Evolutionary conservation across 2,797 vertebrate species (phyloP).

Genomic region (Danio aesculapii): DNA sequence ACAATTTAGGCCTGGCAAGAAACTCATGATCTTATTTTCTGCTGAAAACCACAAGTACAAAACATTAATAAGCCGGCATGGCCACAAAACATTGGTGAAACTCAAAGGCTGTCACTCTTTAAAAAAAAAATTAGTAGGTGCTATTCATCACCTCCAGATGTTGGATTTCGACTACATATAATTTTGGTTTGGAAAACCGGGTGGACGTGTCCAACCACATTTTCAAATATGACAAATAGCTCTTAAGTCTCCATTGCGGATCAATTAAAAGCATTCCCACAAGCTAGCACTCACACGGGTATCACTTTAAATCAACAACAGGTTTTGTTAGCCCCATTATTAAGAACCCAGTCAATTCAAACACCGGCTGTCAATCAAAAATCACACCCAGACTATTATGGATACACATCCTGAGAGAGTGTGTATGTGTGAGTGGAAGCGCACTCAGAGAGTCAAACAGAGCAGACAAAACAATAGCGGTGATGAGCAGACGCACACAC

Average conservation of each 20-base stretch:
- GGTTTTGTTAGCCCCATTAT: constrained; percentile 25
- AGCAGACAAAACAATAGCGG: constrained; percentile 45
- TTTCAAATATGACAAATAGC: constrained; percentile 36
- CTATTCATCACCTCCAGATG: constrained; percentile 49
- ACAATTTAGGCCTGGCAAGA: neutral
- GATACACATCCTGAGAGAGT: neutral
- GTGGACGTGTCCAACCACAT: constrained; percentile 38
- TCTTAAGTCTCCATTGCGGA: constrained; percentile 21
- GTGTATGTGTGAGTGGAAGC: neutral
- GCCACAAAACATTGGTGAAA: constrained; percentile 37
- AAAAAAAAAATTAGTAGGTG: constrained; percentile 28
- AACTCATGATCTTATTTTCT: constrained; percentile 3
- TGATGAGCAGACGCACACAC: constrained; percentile 46
- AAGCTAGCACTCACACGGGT: constrained; percentile 6
- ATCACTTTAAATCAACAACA: constrained; percentile 37
- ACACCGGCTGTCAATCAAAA: constrained; percentile 39
- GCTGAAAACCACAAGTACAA: constrained; percentile 35
- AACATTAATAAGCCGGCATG: constrained; percentile 22
- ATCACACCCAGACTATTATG: constrained; percentile 19
- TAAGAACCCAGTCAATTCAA: constrained; percentile 26
- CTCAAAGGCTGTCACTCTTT: constrained; percentile 21
- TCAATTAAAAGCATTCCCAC: constrained; percentile 34
- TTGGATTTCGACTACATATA: constrained; percentile 45
- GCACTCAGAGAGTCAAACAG: constrained; percentile 16
- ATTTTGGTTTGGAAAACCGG: constrained; percentile 42